A percentile compares a stretch with the other conserved stretches of the same genome.
These are phyloP conservation scores for Cassiopea andromeda DNA, from an alignment of 30 jellyfish, hydroid and myxozoan genomes.

Conservation along the genomic window DNA sequence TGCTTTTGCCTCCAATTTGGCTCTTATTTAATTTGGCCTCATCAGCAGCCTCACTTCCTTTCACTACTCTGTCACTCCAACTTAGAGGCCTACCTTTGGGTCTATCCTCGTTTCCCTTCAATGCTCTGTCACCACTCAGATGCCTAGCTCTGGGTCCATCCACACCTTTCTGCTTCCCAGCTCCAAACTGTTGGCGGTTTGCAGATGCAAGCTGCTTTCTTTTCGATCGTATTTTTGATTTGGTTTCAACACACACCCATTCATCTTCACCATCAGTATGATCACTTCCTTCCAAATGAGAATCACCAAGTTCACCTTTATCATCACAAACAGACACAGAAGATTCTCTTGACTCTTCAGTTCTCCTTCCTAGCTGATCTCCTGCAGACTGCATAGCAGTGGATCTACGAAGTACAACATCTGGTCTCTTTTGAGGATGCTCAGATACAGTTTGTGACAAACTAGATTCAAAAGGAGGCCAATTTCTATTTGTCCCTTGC, in stretches of 20 bases:
- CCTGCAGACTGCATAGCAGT: not conserved
- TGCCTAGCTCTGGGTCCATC: not conserved
- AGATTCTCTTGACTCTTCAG: not conserved
- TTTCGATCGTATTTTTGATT: slow-evolving; percentile 5
- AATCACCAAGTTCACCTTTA: not conserved
- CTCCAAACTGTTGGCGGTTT: not conserved
- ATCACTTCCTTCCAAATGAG: not conserved
- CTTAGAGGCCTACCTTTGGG: not conserved
- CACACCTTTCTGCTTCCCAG: not conserved
- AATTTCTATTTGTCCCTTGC: not conserved
- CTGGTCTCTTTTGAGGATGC: not conserved
- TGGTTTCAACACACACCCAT: slow-evolving; percentile 49
- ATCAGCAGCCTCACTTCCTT: not conserved
- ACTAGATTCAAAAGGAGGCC: not conserved
- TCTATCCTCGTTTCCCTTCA: not conserved
- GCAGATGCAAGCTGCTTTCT: not conserved
- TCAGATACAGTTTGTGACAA: not conserved
- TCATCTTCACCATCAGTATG: slow-evolving; percentile 32
- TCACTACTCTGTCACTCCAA: not conserved
- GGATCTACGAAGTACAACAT: not conserved
- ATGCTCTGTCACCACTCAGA: not conserved
- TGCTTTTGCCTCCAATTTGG: not conserved
- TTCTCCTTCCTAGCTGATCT: not conserved
- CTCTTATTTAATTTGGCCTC: not conserved
- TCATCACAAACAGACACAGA: not conserved